Evolutionary conservation across 64 coral and sea anemone species (phyloP).

Genomic region (Actinia tenebrosa): DNA sequence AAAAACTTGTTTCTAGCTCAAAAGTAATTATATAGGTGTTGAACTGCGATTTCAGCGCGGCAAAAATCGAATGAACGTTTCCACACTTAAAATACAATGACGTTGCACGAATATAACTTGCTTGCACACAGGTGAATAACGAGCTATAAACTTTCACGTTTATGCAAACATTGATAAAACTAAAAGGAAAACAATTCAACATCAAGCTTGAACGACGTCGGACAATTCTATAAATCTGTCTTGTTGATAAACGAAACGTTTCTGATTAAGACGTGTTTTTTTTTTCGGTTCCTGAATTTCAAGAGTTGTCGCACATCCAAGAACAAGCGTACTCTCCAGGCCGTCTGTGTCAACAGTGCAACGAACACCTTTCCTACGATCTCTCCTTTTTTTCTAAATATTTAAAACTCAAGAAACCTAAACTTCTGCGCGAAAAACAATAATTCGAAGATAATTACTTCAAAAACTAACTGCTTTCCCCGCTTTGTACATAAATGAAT

Average conservation of each 20-base stretch:
- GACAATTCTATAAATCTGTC: neutral
- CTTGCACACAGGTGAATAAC: neutral
- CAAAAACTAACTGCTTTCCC: neutral
- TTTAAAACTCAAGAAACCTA: neutral
- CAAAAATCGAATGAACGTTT: neutral
- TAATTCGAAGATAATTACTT: neutral
- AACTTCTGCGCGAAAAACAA: neutral
- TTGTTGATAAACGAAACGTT: neutral
- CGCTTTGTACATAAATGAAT: neutral
- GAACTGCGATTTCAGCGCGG: neutral
- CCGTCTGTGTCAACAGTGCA: neutral
- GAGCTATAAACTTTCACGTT: neutral
- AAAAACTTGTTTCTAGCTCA: neutral
- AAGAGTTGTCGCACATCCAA: neutral
- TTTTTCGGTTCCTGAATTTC: neutral
- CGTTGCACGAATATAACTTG: neutral
- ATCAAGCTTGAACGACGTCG: neutral
- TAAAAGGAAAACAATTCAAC: neutral
- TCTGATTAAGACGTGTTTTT: neutral
- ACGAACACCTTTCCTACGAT: neutral
- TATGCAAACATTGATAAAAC: neutral
- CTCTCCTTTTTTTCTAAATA: neutral
- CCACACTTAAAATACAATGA: neutral
- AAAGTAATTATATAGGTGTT: neutral
- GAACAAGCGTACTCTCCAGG: neutral